A percentile compares a stretch with the other conserved stretches of the same genome.
Evolutionary conservation across 2,888 invertebrate species (phyloP).

Genomic region (Chrysolina haemoptera): DNA sequence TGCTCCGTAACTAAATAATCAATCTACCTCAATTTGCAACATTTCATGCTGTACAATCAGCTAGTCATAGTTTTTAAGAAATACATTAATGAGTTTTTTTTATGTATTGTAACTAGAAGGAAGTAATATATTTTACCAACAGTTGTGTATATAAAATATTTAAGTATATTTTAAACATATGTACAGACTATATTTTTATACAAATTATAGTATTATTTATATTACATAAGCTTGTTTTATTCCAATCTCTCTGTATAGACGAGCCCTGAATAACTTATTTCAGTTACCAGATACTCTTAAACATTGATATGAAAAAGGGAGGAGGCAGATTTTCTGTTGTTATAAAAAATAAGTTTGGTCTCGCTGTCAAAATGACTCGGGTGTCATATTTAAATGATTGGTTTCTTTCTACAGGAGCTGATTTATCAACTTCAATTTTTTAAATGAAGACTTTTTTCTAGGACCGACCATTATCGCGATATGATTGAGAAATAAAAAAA

Average conservation of each 20-base stretch:
- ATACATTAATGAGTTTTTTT: slow-evolving; percentile 58
- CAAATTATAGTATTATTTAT: slow-evolving; percentile 69
- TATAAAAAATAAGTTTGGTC: too few species aligned
- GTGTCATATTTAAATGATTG: too few species aligned
- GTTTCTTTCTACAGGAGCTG: too few species aligned
- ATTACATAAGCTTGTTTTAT: slow-evolving; percentile 45
- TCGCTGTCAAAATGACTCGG: too few species aligned
- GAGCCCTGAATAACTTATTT: background rate
- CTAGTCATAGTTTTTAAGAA: slow-evolving; percentile 70
- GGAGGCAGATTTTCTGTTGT: too few species aligned
- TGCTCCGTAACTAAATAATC: slow-evolving; percentile 55
- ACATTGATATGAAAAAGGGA: background rate
- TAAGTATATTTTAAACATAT: slow-evolving; percentile 60
- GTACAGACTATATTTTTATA: slow-evolving; percentile 69
- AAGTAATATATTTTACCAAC: slow-evolving; percentile 59
- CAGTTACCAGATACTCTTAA: background rate
- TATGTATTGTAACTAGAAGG: slow-evolving; percentile 54
- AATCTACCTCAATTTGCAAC: slow-evolving; percentile 70
- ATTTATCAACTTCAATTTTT: too few species aligned
- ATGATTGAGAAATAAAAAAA: too few species aligned
- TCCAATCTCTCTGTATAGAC: background rate
- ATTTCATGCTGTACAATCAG: slow-evolving; percentile 71
- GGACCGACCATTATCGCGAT: too few species aligned
- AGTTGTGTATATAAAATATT: slow-evolving; percentile 57
- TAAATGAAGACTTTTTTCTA: too few species aligned